Evolutionary conservation across 2,888 invertebrate species (phyloP).

Genomic region (Yponomeuta plumbellus): DNA sequence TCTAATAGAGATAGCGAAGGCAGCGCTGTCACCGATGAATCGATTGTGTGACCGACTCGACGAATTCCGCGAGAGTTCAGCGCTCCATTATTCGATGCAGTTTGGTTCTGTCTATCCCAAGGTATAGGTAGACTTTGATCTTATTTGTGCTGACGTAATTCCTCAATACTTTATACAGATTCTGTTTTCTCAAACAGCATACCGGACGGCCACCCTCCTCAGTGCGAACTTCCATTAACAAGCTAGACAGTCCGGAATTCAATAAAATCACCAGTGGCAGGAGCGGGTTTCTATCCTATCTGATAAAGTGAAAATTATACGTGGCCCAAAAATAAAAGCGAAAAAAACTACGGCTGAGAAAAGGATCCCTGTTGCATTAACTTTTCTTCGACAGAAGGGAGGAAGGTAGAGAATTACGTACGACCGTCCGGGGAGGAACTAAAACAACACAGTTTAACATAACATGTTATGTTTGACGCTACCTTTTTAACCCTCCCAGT

Average conservation of each 20-base stretch:
- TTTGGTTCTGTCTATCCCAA: background rate
- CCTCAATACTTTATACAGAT: conserved; percentile 5
- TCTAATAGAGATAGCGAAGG: background rate
- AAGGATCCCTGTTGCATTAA: conserved; percentile 49
- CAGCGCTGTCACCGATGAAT: background rate
- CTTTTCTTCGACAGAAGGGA: conserved; percentile 39
- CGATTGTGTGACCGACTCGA: background rate
- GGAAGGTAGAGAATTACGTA: conserved; percentile 59
- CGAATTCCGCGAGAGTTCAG: background rate
- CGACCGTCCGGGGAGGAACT: conserved; percentile 57
- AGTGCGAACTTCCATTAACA: conserved; percentile 53
- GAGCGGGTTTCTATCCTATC: conserved; percentile 45
- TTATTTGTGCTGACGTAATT: background rate
- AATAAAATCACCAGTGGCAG: conserved; percentile 57
- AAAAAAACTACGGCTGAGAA: conserved; percentile 49
- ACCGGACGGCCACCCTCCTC: conserved; percentile 21
- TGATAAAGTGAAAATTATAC: conserved; percentile 66
- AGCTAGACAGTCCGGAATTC: conserved; percentile 53
- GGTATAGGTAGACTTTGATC: background rate
- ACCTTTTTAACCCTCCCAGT: conserved; percentile 14
- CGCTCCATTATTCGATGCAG: background rate
- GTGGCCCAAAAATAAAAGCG: conserved; percentile 45
- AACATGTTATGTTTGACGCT: conserved; percentile 45
- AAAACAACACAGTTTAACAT: conserved; percentile 50
- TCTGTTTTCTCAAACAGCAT: conserved; percentile 12